Evolutionary conservation across 2,113 vertebrate species (phyloP), one percentile per base, ranked within the genome.

Genomic region (Haemorhous mexicanus): DNA sequence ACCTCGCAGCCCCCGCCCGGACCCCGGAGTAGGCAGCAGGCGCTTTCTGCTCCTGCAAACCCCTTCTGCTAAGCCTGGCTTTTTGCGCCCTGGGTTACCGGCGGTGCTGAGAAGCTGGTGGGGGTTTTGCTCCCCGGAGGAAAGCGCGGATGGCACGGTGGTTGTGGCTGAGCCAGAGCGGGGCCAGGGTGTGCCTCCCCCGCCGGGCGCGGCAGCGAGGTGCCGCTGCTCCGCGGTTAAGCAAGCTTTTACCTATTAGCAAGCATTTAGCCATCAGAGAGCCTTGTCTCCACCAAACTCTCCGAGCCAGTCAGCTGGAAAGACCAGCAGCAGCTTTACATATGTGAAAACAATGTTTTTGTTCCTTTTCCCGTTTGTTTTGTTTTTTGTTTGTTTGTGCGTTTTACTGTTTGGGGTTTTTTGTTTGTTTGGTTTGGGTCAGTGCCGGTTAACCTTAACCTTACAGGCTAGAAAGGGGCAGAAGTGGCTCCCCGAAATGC

Each of bases 71-170:
- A 3, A 63, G 46, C 8, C 16, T 1, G 28, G 0, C n/a, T 9
- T 26, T 19, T 16, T 12, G 11, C 1, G 5, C 6, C 2, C 18
- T 0, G 39, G 8, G 11, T 58, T 50, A 6, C 3, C n/a, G 1
- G 4, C 11, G 10, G 15, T 5, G 37, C 21, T 21, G 15, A 33
- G 61, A 28, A 2, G 15, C 16, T 3, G 8, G 2, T 3, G 11
- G 8, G 62, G 33, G 27, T 11, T 26, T 37, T 26, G 6, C 9
- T 1, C 17, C 4, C 14, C 1, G 2, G 35, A 33, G 16, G 9
- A 14, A 24, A 19, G 41, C 19, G 28, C 11, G 3, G 14, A 3
- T 1, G 58, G 35, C 16, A 15, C 35, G 17, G 58, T 10, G 27
- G 39, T 22, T 15, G 37, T 5, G 27, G 39, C 22, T 15, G 37